Percentiles rank a stretch among this genome's conserved stretches.
These are phyloP conservation scores for Luehdorfia chinensis DNA, from an alignment of 1,140 invertebrate species.

Conservation along the genomic window DNA sequence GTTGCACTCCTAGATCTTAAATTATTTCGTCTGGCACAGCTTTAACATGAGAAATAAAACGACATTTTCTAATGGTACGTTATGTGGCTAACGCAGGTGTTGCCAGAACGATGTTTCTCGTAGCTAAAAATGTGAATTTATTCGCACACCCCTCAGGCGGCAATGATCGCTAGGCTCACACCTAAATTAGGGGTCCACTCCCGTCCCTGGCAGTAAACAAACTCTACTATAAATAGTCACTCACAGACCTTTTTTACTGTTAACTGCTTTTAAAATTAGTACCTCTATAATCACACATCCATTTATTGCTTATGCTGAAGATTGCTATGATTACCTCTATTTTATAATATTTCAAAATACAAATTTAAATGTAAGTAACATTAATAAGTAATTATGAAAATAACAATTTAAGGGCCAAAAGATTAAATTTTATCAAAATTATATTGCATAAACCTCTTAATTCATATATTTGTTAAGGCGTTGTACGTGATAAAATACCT, in stretches of 20 bases:
- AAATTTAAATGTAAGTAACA: not conserved
- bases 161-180: slow-evolving; percentile 62
- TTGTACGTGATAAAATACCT: slow-evolving; percentile 14
- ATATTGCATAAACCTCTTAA: not conserved
- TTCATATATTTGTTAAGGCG: slow-evolving; percentile 8
- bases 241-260: not conserved
- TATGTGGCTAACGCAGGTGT: slow-evolving; percentile 53
- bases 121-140: slow-evolving; percentile 69
- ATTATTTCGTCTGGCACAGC: slow-evolving; percentile 1
- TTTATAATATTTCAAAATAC: not conserved
- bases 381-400: not conserved
- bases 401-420: not conserved
- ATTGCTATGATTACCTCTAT: too few relatives aligned
- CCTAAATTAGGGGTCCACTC: slow-evolving; percentile 65
- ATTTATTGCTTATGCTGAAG: too few relatives aligned
- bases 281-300: not conserved
- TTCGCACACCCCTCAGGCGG: slow-evolving; percentile 46
- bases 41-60: slow-evolving; percentile 32
- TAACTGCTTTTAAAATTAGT: not conserved
- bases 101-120: slow-evolving; percentile 38
- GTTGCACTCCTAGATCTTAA: too few relatives aligned
- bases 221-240: slow-evolving; percentile 37
- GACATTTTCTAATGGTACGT: slow-evolving; percentile 45
- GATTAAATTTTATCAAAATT: not conserved
- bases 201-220: slow-evolving; percentile 57